These are phyloP conservation scores for Clistopyga incitator DNA, from an alignment of 2,888 invertebrate species.

Conservation along the genomic window DNA sequence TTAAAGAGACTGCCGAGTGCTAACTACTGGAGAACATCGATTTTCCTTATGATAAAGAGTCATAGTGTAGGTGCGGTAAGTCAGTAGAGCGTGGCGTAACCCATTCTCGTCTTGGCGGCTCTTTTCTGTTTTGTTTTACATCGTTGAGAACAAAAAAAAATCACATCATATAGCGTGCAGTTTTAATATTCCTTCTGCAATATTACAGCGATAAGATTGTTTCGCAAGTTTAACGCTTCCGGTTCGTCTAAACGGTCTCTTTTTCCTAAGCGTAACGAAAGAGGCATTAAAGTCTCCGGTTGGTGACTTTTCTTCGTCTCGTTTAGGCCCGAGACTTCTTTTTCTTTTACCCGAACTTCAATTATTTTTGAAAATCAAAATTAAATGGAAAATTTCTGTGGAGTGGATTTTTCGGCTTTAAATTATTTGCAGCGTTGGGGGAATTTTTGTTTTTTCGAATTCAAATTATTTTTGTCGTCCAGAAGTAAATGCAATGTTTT, in stretches of 20 bases:
- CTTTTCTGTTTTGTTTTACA: background rate
- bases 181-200: conserved; percentile 10
- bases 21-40: conserved; percentile 58
- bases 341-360: too few relatives aligned
- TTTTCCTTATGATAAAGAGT: conserved; percentile 58
- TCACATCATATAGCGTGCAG: background rate
- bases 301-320: background rate
- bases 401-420: too few relatives aligned
- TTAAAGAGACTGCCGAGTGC: conserved; percentile 31
- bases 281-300: conserved; percentile 35
- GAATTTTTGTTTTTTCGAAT: too few relatives aligned
- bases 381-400: too few relatives aligned
- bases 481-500: too few relatives aligned
- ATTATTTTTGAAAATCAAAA: too few relatives aligned
- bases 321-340: background rate
- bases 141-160: conserved; percentile 28
- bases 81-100: conserved; percentile 1
- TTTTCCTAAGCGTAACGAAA: conserved; percentile 2
- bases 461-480: too few relatives aligned
- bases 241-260: background rate
- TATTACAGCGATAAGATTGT: conserved; percentile 32
- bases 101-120: background rate
- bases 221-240: conserved; percentile 19
- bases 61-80: background rate
- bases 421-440: too few relatives aligned